Base-by-base conservation (phyloP, 2,797 vertebrate species). In the Rhinatrema bivittatum region DNA sequence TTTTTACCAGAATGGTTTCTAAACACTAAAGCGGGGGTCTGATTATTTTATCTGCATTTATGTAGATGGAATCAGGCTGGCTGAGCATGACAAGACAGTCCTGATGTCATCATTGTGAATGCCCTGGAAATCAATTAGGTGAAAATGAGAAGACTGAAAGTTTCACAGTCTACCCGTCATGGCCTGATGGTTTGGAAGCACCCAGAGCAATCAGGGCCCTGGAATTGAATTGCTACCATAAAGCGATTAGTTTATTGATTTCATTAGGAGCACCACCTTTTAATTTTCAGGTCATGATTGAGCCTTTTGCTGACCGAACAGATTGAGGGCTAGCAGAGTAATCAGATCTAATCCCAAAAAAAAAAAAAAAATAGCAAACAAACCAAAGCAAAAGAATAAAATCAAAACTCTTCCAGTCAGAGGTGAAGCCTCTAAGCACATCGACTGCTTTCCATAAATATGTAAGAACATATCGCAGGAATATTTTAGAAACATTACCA, bases 171-270 rank as follows among this genome's bases (percentile, higher is more conserved):
- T 78, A 63, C 63, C 84, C 78, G 84, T 74, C 87, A 87, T 68
- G 74, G 77, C 82, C 83, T 86, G 86, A 90, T 73, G 71, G 74
- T 75, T 81, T 84, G 52, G 78, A 81, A 84, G 86, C 74, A 73
- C 78, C 74, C 76, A 75, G 75, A 80, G 70, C 81, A 88, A 85
- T 86, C 84, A 87, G 86, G 87, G 87, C 74, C 82, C 83, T 79
- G 85, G 89, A 90, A 93, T 91, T 90, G 87, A 90, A 91, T 91
- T 88, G 81, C 87, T 89, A 87, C 89, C 91, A 76, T 72, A 86
- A 78, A 82, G 84, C 91, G 91, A 93, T 94, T 93, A 93, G 89
- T 89, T 94, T 94, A 94, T 94, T 93, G 91, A 94, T 94, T 94
- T 93, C 93, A 94, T 94, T 92, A 94, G 91, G 86, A 83, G 85